Conservation (phyloP, 2,113 vertebrate species). For the Leucoraja erinaceus region DNA sequence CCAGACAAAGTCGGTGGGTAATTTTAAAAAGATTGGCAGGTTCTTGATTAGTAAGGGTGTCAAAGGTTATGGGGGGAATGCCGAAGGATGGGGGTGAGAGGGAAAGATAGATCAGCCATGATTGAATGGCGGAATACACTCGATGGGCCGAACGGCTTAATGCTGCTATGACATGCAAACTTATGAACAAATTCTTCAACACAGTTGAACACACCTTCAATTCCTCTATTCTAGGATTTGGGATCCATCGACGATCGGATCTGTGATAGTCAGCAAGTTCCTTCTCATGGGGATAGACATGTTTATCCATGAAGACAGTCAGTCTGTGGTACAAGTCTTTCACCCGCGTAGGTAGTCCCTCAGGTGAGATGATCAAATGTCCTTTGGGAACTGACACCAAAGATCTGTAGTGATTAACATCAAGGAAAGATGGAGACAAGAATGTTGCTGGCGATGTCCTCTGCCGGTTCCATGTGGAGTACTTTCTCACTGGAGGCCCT, state of each 20-base stretch:
- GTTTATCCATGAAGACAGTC: constrained; percentile 41
- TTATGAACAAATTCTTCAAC: not conserved
- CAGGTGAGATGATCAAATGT: constrained; percentile 41
- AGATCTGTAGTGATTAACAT: constrained; percentile 13
- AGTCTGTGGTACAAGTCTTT: constrained; percentile 42
- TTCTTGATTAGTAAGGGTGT: no score
- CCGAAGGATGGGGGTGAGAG: no score
- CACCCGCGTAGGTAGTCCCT: constrained; percentile 38
- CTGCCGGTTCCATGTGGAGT: constrained; percentile 34
- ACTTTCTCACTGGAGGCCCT: constrained; percentile 33
- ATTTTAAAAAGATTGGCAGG: no score
- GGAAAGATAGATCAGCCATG: no score
- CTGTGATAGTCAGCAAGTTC: constrained; percentile 45
- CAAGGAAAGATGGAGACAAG: constrained; percentile 35
- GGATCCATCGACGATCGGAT: constrained; percentile 43
- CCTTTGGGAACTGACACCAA: not conserved
- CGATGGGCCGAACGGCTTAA: no score
- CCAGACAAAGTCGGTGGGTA: no score
- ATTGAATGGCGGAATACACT: no score
- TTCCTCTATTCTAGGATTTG: constrained; percentile 44
- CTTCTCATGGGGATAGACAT: constrained; percentile 49
- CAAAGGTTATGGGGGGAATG: no score
- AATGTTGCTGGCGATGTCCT: constrained; percentile 38
- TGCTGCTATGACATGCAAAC: no score
- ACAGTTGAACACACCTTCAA: constrained; percentile 50